phyloP scores from a whole-genome alignment of 2,888 invertebrate genomes.

The Eurytoma californica region DNA sequence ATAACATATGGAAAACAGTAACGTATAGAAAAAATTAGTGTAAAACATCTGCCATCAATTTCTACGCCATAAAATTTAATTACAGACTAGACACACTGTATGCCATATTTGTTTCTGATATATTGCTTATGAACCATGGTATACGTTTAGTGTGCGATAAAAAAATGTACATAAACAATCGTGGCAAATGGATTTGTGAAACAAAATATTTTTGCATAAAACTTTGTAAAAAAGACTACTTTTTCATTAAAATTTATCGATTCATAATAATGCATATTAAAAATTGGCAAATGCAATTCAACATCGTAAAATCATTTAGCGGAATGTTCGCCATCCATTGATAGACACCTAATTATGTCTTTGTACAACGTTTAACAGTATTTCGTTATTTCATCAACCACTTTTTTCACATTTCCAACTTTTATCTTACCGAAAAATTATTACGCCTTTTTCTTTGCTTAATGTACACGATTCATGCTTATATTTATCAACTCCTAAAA shows the following conservation, averaged over 20 bases:
- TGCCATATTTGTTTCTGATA: slow-evolving; percentile 30
- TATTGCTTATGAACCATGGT: slow-evolving; percentile 35
- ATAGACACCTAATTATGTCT: slow-evolving; percentile 11
- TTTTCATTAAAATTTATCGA: slow-evolving; percentile 6
- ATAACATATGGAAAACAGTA: slow-evolving; percentile 45
- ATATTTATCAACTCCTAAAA: slow-evolving; percentile 43
- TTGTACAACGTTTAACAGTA: slow-evolving; percentile 32
- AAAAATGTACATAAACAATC: slow-evolving; percentile 25
- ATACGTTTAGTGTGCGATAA: slow-evolving; percentile 32
- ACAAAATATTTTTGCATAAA: slow-evolving; percentile 10
- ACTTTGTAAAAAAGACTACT: slow-evolving; percentile 23
- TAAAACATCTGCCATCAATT: slow-evolving; percentile 41
- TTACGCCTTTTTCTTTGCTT: slow-evolving; percentile 19
- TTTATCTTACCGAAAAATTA: slow-evolving; percentile 44
- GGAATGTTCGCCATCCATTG: slow-evolving; percentile 15
- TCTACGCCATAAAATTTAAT: slow-evolving; percentile 33
- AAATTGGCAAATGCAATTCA: slow-evolving; percentile 41
- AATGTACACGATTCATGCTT: slow-evolving; percentile 45
- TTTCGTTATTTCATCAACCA: slow-evolving; percentile 20
- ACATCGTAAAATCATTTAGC: slow-evolving; percentile 3
- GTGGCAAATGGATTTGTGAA: slow-evolving; percentile 13
- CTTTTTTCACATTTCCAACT: slow-evolving; percentile 34
- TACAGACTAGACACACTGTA: slow-evolving; percentile 53
- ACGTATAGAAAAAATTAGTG: slow-evolving; percentile 46
- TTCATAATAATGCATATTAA: slow-evolving; percentile 34